Conservation (phyloP, 2,797 vertebrate species). For the Propithecus deckenii region DNA sequence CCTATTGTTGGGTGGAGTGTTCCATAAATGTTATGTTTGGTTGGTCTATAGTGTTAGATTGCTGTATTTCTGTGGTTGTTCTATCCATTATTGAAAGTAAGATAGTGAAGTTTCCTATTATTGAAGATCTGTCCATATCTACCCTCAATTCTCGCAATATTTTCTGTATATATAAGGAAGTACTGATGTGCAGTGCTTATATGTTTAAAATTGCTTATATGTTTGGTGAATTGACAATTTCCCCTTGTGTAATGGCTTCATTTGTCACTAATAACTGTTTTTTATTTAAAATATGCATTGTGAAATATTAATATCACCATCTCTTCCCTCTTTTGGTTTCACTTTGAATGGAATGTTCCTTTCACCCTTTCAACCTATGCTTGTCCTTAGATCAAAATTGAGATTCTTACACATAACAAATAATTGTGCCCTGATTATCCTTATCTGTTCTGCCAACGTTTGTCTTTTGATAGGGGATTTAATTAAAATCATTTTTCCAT, state of each 20-base stretch:
- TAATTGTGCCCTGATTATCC: not conserved
- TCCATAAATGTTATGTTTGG: not conserved
- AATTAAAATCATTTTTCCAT: too few relatives aligned
- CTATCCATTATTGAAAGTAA: not conserved
- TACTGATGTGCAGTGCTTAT: not conserved
- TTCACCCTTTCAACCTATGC: not conserved
- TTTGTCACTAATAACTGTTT: not conserved
- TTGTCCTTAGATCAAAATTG: not conserved
- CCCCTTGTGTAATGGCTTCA: not conserved
- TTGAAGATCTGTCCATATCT: not conserved
- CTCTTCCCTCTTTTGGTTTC: not conserved
- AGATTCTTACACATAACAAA: not conserved
- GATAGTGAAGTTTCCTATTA: not conserved
- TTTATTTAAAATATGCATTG: not conserved
- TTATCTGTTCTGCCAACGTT: not conserved
- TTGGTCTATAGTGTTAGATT: not conserved
- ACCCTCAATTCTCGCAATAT: not conserved
- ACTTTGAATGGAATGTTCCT: not conserved
- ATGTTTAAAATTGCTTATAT: not conserved
- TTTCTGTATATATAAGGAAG: not conserved
- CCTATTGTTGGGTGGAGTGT: not conserved
- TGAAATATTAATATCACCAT: not conserved
- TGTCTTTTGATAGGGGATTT: not conserved
- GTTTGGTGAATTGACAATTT: not conserved
- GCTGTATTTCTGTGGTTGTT: not conserved